phyloP scores from a whole-genome alignment of 1,140 invertebrate species.

The Neodiprion pinetum region DNA sequence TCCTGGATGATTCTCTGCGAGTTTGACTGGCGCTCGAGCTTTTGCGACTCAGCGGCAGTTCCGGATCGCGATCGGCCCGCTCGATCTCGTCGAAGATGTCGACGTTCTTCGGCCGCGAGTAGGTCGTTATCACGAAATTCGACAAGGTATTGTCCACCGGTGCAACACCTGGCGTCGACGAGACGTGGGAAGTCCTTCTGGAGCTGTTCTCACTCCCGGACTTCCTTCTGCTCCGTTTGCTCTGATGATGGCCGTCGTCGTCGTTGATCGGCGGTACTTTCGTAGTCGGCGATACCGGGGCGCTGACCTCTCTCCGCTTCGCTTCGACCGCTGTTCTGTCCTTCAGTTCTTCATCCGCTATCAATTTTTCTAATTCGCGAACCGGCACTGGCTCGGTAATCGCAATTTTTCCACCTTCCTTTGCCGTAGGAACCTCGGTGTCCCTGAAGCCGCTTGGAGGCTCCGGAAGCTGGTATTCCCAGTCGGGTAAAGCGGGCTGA shows the following conservation, averaged over 20 bases:
- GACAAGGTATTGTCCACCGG: conserved; percentile 53
- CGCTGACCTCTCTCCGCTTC: neutral
- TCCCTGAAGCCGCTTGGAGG: conserved; percentile 70
- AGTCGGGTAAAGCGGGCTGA: conserved; percentile 49
- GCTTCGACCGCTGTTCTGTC: no score
- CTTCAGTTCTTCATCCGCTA: neutral
- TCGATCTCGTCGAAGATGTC: conserved; percentile 51
- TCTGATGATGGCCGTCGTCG: neutral
- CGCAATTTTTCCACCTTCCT: neutral
- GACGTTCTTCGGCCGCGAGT: conserved; percentile 47
- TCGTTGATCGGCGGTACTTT: neutral
- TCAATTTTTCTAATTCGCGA: conserved; percentile 16
- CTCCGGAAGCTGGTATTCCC: conserved; percentile 71
- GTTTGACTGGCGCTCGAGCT: conserved; percentile 34
- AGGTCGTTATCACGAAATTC: conserved; percentile 59
- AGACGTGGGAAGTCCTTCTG: neutral
- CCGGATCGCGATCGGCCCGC: conserved; percentile 3
- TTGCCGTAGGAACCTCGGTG: conserved; percentile 21
- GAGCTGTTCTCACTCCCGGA: conserved; percentile 8
- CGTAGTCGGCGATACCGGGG: neutral
- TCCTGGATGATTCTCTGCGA: no score
- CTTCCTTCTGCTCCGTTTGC: neutral
- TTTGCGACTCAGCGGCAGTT: conserved; percentile 22
- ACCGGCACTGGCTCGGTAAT: neutral
- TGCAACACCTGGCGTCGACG: conserved; percentile 40